These are phyloP conservation scores for Hybognathus amarus DNA, from an alignment of 2,797 vertebrate species.

Conservation along the genomic window DNA sequence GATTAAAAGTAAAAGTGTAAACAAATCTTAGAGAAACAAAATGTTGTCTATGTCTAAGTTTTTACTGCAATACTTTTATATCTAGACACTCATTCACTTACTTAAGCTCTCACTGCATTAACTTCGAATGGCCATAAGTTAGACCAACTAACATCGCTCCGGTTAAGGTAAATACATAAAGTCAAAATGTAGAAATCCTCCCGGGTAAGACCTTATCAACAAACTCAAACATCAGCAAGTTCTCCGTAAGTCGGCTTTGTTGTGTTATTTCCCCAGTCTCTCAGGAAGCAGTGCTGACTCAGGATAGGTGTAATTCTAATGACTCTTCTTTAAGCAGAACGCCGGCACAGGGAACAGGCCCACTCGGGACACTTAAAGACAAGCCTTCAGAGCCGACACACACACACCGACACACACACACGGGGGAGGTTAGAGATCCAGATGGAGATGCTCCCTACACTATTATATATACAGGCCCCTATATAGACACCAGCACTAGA, in stretches of 20 bases:
- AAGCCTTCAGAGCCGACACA: slow-evolving; percentile 12
- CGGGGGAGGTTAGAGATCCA: not conserved
- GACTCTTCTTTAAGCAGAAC: slow-evolving; percentile 40
- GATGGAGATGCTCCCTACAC: not conserved
- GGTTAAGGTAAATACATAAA: not conserved
- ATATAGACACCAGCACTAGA: slow-evolving; percentile 1
- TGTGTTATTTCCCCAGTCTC: slow-evolving; percentile 57
- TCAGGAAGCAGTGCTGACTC: slow-evolving; percentile 49
- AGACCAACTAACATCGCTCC: not conserved
- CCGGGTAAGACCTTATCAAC: not conserved
- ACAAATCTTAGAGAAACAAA: too few species aligned
- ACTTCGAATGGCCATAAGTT: not conserved
- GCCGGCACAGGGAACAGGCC: slow-evolving; percentile 65
- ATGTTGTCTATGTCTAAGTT: too few species aligned
- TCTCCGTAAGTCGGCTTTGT: slow-evolving; percentile 58
- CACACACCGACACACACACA: not conserved
- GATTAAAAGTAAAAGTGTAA: too few species aligned
- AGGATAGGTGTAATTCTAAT: slow-evolving; percentile 63
- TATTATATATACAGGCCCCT: not conserved
- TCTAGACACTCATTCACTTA: not conserved
- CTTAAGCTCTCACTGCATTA: not conserved
- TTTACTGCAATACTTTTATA: not conserved
- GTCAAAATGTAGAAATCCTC: not conserved
- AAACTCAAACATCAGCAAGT: slow-evolving; percentile 46
- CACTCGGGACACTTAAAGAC: slow-evolving; percentile 59